Evolutionary conservation across 2,797 vertebrate species (phyloP).

Genomic region (Pseudochirops cupreus): DNA sequence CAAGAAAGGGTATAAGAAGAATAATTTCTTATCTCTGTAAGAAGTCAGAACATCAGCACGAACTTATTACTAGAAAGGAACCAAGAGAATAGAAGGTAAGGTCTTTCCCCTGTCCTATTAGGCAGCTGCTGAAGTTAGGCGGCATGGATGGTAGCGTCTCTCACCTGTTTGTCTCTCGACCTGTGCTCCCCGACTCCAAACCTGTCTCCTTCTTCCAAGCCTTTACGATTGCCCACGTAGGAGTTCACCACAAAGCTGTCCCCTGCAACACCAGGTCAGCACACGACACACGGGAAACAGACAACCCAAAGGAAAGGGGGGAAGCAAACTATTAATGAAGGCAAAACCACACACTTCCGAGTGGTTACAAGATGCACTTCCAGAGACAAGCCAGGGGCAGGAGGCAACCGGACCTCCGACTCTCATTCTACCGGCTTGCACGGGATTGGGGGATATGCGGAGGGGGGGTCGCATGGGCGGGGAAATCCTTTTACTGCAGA

Average conservation of each 20-base stretch:
- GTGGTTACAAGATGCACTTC: neutral
- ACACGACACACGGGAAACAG: slow-evolving; percentile 8
- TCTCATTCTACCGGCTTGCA: neutral
- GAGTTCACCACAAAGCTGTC: slow-evolving; percentile 91
- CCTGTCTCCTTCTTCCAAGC: slow-evolving; percentile 88
- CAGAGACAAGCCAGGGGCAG: neutral
- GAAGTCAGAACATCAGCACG: neutral
- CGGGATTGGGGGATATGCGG: neutral
- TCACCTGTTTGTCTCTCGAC: slow-evolving; percentile 88
- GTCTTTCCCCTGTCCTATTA: neutral
- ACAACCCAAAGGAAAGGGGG: neutral
- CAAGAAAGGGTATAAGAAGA: neutral
- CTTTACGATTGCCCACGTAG: slow-evolving; percentile 84
- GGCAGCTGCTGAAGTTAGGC: neutral
- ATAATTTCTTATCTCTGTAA: neutral
- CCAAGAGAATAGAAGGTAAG: neutral
- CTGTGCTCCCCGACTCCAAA: slow-evolving; percentile 82
- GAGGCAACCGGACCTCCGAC: neutral
- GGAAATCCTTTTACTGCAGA: neutral
- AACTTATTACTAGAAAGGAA: neutral
- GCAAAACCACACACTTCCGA: neutral
- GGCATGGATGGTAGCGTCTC: neutral
- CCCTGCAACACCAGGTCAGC: slow-evolving; percentile 79
- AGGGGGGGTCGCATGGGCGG: neutral
- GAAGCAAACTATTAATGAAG: neutral